phyloP scores from a whole-genome alignment of 2,888 invertebrate genomes.

The Sipha maydis region DNA sequence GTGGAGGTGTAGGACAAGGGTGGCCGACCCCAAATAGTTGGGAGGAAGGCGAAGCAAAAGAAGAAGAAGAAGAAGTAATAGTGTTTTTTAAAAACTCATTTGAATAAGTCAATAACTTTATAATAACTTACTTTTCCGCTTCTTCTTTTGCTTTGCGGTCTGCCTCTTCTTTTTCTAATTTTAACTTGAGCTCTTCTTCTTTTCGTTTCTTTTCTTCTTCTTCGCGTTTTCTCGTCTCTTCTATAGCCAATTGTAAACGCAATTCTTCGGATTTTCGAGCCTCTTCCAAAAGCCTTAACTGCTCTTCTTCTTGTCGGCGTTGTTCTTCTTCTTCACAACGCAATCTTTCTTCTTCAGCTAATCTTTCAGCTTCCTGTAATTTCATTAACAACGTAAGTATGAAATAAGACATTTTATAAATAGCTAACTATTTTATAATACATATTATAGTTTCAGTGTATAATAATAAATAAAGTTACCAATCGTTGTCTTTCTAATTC shows the following conservation, averaged over 20 bases:
- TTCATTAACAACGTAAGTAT: slow-evolving; percentile 8
- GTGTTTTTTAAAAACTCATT: not conserved
- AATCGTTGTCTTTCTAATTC: slow-evolving; percentile 79
- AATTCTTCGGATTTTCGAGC: slow-evolving; percentile 87
- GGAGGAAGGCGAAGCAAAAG: no score
- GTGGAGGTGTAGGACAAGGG: no score
- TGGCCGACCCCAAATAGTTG: no score
- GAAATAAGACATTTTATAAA: not conserved
- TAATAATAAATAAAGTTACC: slow-evolving; percentile 66
- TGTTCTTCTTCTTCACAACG: slow-evolving; percentile 86
- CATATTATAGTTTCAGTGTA: not conserved
- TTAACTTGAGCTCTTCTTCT: slow-evolving; percentile 75
- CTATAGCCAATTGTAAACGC: slow-evolving; percentile 83
- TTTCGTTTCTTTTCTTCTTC: slow-evolving; percentile 80
- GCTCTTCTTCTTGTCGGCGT: slow-evolving; percentile 82
- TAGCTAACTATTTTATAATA: not conserved
- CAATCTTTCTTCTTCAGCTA: slow-evolving; percentile 78
- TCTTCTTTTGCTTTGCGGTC: slow-evolving; percentile 85
- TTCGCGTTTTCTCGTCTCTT: slow-evolving; percentile 81
- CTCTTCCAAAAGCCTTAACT: slow-evolving; percentile 79
- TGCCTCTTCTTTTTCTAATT: slow-evolving; percentile 79
- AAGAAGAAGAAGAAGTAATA: no score
- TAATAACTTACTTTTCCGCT: slow-evolving; percentile 75
- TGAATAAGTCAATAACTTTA: not conserved
- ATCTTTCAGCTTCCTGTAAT: slow-evolving; percentile 76